Percentiles rank a stretch among this genome's conserved stretches.
Evolutionary conservation across 2,888 invertebrate species (phyloP).

Genomic region (Gandaritis pyraliata): DNA sequence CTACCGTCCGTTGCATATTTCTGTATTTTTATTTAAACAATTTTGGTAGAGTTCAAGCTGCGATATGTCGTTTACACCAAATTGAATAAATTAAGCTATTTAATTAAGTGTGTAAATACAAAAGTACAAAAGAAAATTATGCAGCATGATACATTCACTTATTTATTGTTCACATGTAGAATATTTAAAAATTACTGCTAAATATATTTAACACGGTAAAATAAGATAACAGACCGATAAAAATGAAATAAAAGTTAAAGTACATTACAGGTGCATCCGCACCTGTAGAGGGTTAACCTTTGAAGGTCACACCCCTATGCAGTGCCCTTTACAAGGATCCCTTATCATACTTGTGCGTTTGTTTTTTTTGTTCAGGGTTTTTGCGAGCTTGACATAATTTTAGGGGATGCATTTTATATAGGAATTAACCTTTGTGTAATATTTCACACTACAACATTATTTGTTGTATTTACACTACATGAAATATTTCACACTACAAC

Average conservation of each 20-base stretch:
- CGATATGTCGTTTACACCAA: too few relatives aligned
- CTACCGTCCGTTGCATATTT: slow-evolving; percentile 37
- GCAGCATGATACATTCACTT: background rate
- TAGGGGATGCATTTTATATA: slow-evolving; percentile 1
- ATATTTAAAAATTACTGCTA: too few relatives aligned
- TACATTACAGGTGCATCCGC: slow-evolving; percentile 30
- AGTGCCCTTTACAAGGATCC: slow-evolving; percentile 26
- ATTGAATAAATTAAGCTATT: too few relatives aligned
- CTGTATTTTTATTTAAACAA: background rate
- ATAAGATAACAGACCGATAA: slow-evolving; percentile 1
- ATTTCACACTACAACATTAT: too few relatives aligned
- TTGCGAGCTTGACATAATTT: slow-evolving; percentile 8
- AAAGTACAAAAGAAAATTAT: background rate
- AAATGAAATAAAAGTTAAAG: slow-evolving; percentile 23
- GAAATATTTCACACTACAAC: too few relatives aligned
- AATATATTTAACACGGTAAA: background rate
- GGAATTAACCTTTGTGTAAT: background rate
- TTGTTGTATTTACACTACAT: background rate
- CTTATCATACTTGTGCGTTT: slow-evolving; percentile 3
- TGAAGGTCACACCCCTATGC: slow-evolving; percentile 35
- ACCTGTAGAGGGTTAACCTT: slow-evolving; percentile 31
- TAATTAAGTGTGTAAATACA: background rate
- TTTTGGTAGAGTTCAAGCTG: too few relatives aligned
- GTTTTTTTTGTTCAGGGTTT: slow-evolving; percentile 9
- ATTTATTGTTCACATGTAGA: too few relatives aligned